Evolutionary conservation across 2,797 vertebrate genomes (phyloP).

Genomic region (Notoglanidium macrostoma): DNA sequence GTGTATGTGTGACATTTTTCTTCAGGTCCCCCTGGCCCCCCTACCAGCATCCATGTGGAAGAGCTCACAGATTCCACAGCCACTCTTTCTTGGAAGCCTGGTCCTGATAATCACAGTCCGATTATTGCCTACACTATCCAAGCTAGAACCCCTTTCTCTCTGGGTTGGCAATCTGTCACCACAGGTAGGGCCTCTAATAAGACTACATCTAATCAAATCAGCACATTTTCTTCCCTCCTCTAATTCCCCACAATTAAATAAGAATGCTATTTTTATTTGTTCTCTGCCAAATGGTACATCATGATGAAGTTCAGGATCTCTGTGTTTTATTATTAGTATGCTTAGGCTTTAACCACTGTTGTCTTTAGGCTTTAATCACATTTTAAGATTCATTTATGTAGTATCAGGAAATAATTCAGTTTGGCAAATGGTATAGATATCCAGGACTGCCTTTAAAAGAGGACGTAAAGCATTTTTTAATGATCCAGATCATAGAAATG

Average conservation of each 20-base stretch:
- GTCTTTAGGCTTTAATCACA: background rate
- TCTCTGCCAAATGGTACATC: background rate
- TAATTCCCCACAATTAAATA: background rate
- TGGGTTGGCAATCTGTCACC: slow-evolving; percentile 96
- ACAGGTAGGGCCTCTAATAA: slow-evolving; percentile 83
- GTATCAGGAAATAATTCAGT: background rate
- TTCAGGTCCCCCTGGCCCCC: slow-evolving; percentile 92
- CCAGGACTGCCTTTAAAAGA: background rate
- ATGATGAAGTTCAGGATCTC: background rate
- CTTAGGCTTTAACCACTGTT: background rate
- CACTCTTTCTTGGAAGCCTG: slow-evolving; percentile 94
- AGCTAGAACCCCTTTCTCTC: slow-evolving; percentile 94
- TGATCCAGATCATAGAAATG: background rate
- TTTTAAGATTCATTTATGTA: background rate
- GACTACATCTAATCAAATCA: slow-evolving; percentile 53
- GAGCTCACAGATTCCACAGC: slow-evolving; percentile 93
- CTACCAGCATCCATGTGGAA: slow-evolving; percentile 88
- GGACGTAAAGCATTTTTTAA: background rate
- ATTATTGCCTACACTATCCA: slow-evolving; percentile 91
- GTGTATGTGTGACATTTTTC: slow-evolving; percentile 49
- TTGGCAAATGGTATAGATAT: background rate
- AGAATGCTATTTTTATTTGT: slow-evolving; percentile 9
- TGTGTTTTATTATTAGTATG: background rate
- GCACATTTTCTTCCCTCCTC: slow-evolving; percentile 24
- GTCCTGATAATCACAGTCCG: slow-evolving; percentile 97